Conservation (phyloP, 2,888 invertebrate genomes). For the Lutraria lutraria region DNA sequence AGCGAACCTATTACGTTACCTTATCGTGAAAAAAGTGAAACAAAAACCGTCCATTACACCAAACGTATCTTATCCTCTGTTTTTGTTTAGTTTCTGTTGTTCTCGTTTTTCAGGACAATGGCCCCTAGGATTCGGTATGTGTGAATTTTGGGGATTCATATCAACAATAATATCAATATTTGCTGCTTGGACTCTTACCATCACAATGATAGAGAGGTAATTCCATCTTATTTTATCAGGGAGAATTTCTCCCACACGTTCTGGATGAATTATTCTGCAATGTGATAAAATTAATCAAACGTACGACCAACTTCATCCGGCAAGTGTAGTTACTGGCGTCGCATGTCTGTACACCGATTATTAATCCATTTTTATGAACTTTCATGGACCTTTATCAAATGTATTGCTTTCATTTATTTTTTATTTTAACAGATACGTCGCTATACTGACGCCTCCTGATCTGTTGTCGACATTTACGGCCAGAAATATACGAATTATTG, state of each 20-base stretch:
- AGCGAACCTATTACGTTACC: no score
- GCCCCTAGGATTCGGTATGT: slow-evolving; percentile 60
- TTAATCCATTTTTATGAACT: background rate
- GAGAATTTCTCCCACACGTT: background rate
- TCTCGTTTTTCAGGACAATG: slow-evolving; percentile 55
- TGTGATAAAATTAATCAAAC: background rate
- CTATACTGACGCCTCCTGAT: slow-evolving; percentile 59
- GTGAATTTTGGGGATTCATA: slow-evolving; percentile 62
- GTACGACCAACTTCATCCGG: no score
- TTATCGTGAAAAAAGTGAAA: no score
- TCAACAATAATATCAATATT: slow-evolving; percentile 56
- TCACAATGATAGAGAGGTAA: slow-evolving; percentile 66
- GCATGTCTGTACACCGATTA: background rate
- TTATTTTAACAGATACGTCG: slow-evolving; percentile 58
- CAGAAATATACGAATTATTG: slow-evolving; percentile 65
- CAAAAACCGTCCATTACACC: no score
- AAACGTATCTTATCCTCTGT: no score
- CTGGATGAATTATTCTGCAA: background rate
- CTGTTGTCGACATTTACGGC: slow-evolving; percentile 65
- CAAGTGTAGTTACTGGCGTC: background rate
- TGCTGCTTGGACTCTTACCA: slow-evolving; percentile 62
- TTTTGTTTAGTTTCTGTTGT: no score
- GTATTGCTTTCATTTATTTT: slow-evolving; percentile 1
- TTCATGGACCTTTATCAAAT: slow-evolving; percentile 4
- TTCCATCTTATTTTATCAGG: background rate